Evolutionary conservation across 2,797 vertebrate genomes (phyloP), one percentile per base, ranked within the genome.

Genomic region (Neomorphus geoffroyi): DNA sequence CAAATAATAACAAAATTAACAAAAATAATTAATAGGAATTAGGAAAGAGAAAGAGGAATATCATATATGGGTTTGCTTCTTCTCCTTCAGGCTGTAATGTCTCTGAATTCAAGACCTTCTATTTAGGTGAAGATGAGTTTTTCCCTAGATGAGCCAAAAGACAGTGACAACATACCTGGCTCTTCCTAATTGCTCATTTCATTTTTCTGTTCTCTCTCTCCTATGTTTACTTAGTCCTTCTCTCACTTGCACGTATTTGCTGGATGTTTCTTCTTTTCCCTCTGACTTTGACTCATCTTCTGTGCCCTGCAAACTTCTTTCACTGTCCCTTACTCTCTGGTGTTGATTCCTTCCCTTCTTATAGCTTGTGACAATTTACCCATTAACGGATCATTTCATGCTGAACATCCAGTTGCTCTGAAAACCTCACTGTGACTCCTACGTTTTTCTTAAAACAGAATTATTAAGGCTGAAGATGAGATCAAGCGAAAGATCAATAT

Each of bases 301-400:
- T 23, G 5, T 9, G 18, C 54, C 32, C 28, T 85, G 21, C 12
- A 57, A 37, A 64, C 24, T 64, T 70, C 51, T 92, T 66, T 58
- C 24, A 21, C 50, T 61, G 23, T 50, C 39, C 17, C 6, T 58
- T 85, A 35, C 22, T 72, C 57, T 85, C 27, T 54, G 53, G 21
- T 30, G 39, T 24, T n/a, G 62, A 23, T 73, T 74, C 78, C 24
- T 58, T 60, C 33, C 30, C 41, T 72, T 50, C 64, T 79, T n/a
- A 57, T 0, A 0, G 14, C 28, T 0, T 0, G 2, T 30, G n/a
- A 30, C 13, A 24, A 12, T 57, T 80, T 4, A 32, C 16, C n/a
- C 35, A 17, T 48, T 60, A 8, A 2, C 17, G 27, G 15, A 16
- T n/a, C 12, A 16, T 21, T 56, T 58, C 16, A 33, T 10, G n/a